Conservation (phyloP, 92 coral and sea anemone genomes). For the Palythoa grandiflora region DNA sequence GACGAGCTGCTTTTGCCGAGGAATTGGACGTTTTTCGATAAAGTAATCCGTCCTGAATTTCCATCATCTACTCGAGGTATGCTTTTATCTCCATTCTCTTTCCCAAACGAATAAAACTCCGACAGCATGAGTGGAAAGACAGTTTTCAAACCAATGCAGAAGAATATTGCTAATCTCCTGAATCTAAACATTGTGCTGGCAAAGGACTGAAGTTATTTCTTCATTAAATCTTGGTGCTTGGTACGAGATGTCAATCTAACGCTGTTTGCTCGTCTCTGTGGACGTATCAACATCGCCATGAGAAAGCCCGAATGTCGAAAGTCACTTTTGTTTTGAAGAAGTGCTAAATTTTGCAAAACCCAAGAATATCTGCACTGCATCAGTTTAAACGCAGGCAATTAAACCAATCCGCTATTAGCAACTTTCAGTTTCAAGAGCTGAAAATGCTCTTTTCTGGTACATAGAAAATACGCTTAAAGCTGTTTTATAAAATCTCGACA, state of each 20-base stretch:
- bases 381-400: slow-evolving; percentile 8
- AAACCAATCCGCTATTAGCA: background rate
- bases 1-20: slow-evolving; percentile 32
- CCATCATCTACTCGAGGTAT: slow-evolving; percentile 29
- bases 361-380: background rate
- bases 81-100: background rate
- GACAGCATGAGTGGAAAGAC: background rate
- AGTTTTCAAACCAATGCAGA: background rate
- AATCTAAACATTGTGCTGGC: background rate
- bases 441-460: background rate
- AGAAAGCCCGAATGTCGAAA: background rate
- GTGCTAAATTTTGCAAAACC: background rate
- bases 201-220: background rate
- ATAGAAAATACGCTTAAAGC: background rate
- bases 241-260: background rate
- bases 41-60: slow-evolving; percentile 11
- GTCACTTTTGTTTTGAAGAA: background rate
- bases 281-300: background rate
- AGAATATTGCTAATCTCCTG: background rate
- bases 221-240: background rate
- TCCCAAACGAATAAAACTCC: slow-evolving; percentile 38
- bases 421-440: background rate
- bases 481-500: background rate
- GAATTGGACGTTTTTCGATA: slow-evolving; percentile 25
- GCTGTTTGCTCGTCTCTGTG: background rate